Percentiles rank a stretch among this genome's conserved stretches.
phyloP scores from a whole-genome alignment of 2,113 vertebrate species.

The Leptocoma aspasia region DNA sequence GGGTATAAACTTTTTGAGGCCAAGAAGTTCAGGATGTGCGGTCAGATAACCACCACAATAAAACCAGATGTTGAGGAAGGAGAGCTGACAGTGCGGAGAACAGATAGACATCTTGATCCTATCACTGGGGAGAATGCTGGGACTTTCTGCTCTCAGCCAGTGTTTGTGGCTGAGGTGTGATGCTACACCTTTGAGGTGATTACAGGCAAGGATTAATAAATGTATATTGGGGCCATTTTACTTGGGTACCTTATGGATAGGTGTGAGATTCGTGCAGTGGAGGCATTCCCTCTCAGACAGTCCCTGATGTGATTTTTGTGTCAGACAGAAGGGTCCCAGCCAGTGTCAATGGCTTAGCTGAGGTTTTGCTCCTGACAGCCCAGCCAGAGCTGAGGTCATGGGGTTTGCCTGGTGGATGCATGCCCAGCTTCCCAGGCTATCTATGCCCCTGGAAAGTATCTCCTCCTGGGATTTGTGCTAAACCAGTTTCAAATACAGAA shows the following conservation, averaged over 20 bases:
- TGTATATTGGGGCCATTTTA: not conserved
- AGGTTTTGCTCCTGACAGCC: not conserved
- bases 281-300: not conserved
- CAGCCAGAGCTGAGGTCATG: rapidly evolving
- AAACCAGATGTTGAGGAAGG: not conserved
- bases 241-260: not conserved
- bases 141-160: not conserved
- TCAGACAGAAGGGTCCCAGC: not conserved
- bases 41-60: constrained; percentile 27
- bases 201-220: not conserved
- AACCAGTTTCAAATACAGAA: not conserved
- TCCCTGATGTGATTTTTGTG: not conserved
- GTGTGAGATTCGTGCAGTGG: not conserved
- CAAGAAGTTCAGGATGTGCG: not conserved
- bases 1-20: not conserved
- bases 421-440: not conserved
- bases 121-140: not conserved
- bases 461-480: not conserved
- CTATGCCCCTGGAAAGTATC: not conserved
- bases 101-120: not conserved
- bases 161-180: not conserved
- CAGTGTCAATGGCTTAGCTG: not conserved
- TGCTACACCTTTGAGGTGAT: not conserved
- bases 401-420: not conserved
- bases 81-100: not conserved